Percentiles rank a stretch among this genome's conserved stretches.
Conservation (phyloP, 2,797 vertebrate genomes). For the Eurystomus glaucurus region DNA sequence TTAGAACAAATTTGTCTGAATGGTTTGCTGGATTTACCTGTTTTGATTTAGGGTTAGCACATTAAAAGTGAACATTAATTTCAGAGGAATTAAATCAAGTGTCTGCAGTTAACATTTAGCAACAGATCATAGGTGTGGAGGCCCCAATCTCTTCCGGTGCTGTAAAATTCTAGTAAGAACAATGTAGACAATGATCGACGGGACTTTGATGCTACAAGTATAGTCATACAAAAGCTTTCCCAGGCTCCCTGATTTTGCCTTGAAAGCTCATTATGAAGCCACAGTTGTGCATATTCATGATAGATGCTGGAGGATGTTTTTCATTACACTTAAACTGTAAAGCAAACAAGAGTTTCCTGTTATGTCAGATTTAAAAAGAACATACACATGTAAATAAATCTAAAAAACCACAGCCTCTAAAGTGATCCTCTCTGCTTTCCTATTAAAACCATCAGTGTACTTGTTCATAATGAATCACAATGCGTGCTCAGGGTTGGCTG, state of each 20-base stretch:
- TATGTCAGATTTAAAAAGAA: constrained; percentile 34
- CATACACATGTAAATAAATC: constrained; percentile 33
- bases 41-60: neutral
- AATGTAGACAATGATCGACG: neutral
- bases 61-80: constrained; percentile 1
- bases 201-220: neutral
- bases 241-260: constrained; percentile 16
- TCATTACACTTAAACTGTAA: constrained; percentile 34
- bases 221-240: constrained; percentile 11
- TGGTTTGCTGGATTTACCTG: neutral
- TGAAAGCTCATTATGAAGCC: constrained; percentile 9
- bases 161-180: neutral
- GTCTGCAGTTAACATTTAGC: neutral
- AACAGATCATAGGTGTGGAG: neutral
- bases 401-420: constrained; percentile 53
- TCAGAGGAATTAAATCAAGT: neutral
- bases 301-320: neutral
- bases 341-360: constrained; percentile 59
- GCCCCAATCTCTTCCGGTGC: neutral
- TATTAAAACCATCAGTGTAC: neutral
- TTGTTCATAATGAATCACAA: neutral
- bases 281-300: constrained; percentile 21
- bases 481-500: neutral
- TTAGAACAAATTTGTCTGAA: neutral
- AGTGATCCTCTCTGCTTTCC: neutral